Evolutionary conservation across 2,797 vertebrate genomes (phyloP), one percentile per base, ranked within the genome.

Genomic region (Pitangus sulphuratus): DNA sequence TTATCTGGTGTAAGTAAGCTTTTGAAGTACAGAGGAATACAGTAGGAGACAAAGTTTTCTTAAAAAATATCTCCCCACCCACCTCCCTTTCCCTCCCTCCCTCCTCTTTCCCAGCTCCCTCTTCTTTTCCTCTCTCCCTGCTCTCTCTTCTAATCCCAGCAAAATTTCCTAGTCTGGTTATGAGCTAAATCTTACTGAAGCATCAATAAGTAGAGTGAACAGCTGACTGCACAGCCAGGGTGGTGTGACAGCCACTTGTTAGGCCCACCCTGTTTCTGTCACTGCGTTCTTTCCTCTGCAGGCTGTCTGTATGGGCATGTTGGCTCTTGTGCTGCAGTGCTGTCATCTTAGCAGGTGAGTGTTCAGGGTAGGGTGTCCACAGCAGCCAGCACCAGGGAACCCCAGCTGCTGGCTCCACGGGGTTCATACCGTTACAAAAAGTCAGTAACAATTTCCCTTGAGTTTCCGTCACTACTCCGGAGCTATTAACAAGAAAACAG

Each of bases 81-180:
- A 9, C 10, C 9, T 56, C 22, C 60, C 24, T 45, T 31, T 17
- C 22, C 6, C 5, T 24, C 30, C 7, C 54, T 12, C 31, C 4
- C 18, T 83, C 6, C 15, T 45, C 16, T 70, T 47, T 75, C 17
- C 40, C 0, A 0, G 11, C 28, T 64, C 24, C 11, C 13, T 80
- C 30, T 70, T 42, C 21, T 47, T 57, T 44, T 35, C 10, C 1
- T 15, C 2, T 20, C 53, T 15, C 6, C 21, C 16, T 26, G 31
- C 14, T 68, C 40, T 33, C 12, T 68, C 21, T 48, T 76, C 19
- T 0, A 5, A 8, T 75, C 8, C 18, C 20, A 84, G 69, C 24
- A 87, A 61, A 64, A 72, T 39, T n/a, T 87, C 62, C 25, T n/a
- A 10, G 25, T 69, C 31, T 28, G 24, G 14, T 42, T 35, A 11